Base-by-base conservation (phyloP, 2,797 vertebrate genomes). In the Knipowitschia caucasica region DNA sequence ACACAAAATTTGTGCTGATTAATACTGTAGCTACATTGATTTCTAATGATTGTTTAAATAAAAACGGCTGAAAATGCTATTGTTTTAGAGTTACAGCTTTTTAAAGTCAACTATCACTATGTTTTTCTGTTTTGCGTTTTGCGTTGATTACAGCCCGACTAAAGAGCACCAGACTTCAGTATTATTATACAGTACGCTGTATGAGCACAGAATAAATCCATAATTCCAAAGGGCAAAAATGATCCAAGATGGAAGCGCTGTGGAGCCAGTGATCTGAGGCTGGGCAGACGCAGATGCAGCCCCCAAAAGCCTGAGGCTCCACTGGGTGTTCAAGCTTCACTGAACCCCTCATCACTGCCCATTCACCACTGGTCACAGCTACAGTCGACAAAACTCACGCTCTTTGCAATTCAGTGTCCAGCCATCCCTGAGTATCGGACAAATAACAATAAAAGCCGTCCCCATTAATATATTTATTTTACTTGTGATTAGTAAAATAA, bases 271-370 rank as follows among this genome's bases (percentile, higher is more conserved):
- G 64, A 11, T 56, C 40, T 69, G 56, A 69, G 69, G 62, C 73
- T 70, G 63, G 72, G 62, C 53, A 64, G 57, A 61, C 80, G 73
- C 78, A 83, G 81, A 80, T 70, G 80, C 67, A 64, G 64, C 43
- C 5, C 46, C 62, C 56, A 14, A 56, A 30, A 17, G 68, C 81
- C 70, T 20, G 51, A 60, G 59, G 61, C 72, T 71, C 64, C 56
- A 3, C 64, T 72, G 70, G 71, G 61, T 69, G 59, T 78, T 83
- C 70, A 82, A 68, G 84, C 78, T 80, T 78, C 81, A 81, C 66
- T 80, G 59, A 79, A 62, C 58, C 79, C 77, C 69, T 79, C 78
- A 77, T 72, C 75, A 69, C 60, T 45, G 56, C 62, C 67, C 79
- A 73, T 64, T 75, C 73, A 78, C 66, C 75, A 63, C 52, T 70